These are phyloP conservation scores for Cordilura impudica DNA, from an alignment of 2,888 invertebrate genomes.

Conservation along the genomic window DNA sequence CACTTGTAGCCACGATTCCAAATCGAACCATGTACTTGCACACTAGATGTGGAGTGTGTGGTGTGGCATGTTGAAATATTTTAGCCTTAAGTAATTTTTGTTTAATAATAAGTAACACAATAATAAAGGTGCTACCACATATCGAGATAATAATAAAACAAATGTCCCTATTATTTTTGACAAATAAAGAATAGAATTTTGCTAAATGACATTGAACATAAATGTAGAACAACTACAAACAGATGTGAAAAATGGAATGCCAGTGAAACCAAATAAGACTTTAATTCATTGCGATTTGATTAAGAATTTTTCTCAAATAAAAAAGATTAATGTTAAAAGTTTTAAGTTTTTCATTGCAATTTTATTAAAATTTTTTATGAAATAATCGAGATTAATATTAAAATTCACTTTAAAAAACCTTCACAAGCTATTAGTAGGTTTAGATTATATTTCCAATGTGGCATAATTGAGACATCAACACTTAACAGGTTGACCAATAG, in stretches of 20 bases:
- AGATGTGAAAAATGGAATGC: background rate
- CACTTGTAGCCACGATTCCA: constrained; percentile 54
- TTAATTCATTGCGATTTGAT: too few species aligned
- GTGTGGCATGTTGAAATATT: constrained; percentile 57
- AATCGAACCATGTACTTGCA: background rate
- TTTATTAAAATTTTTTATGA: too few species aligned
- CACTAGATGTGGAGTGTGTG: constrained; percentile 2
- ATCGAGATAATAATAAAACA: constrained; percentile 14
- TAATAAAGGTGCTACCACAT: constrained; percentile 47
- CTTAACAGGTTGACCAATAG: too few species aligned
- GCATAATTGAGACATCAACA: too few species aligned
- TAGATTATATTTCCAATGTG: too few species aligned
- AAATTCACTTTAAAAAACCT: too few species aligned
- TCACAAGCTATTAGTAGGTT: too few species aligned
- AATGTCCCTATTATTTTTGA: constrained; percentile 27
- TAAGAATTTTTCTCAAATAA: background rate
- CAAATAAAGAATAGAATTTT: background rate
- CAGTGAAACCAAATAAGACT: too few species aligned
- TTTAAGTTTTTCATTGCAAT: too few species aligned
- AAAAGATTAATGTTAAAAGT: too few species aligned
- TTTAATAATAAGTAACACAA: background rate
- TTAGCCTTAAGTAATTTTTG: constrained; percentile 46
- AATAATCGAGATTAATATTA: too few species aligned
- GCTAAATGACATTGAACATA: background rate
- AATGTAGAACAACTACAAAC: too few species aligned